Percentiles rank a stretch among this genome's conserved stretches.
phyloP scores from a whole-genome alignment of 2,888 invertebrate species.

The Lepidonotus clava region DNA sequence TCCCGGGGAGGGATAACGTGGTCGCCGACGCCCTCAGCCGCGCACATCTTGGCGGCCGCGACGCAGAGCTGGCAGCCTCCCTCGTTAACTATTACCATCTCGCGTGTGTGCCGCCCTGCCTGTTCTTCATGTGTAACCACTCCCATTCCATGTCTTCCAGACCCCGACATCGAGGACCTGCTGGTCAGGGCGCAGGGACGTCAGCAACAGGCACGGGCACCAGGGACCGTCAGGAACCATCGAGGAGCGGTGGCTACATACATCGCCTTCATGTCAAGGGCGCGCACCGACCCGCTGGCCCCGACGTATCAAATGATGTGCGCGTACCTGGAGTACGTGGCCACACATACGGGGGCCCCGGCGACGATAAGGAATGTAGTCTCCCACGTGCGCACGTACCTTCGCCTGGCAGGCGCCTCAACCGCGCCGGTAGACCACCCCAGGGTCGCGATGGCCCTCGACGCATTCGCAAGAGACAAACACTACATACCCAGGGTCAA shows the following conservation, averaged over 20 bases:
- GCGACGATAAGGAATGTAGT: too few species aligned
- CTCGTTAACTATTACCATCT: neutral
- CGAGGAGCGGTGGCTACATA: neutral
- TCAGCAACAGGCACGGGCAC: neutral
- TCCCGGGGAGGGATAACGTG: too few species aligned
- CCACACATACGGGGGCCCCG: neutral
- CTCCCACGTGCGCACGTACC: too few species aligned
- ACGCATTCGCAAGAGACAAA: too few species aligned
- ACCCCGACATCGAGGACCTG: neutral
- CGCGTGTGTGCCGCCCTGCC: neutral
- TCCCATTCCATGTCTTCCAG: neutral
- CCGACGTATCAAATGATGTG: neutral
- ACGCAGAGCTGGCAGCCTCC: neutral
- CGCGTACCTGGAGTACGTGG: neutral
- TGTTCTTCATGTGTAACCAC: too few species aligned
- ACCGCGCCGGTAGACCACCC: too few species aligned
- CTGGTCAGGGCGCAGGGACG: neutral
- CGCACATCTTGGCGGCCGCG: neutral
- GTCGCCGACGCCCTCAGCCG: neutral
- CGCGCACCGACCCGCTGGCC: neutral
- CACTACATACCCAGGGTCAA: too few species aligned
- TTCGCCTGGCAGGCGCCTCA: too few species aligned
- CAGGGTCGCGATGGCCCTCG: too few species aligned
- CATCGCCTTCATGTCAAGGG: neutral
- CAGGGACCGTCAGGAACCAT: neutral